Evolutionary conservation across 2,797 vertebrate genomes (phyloP), one percentile per base, ranked within the genome.

Genomic region (Orientallactaga sibirica): DNA sequence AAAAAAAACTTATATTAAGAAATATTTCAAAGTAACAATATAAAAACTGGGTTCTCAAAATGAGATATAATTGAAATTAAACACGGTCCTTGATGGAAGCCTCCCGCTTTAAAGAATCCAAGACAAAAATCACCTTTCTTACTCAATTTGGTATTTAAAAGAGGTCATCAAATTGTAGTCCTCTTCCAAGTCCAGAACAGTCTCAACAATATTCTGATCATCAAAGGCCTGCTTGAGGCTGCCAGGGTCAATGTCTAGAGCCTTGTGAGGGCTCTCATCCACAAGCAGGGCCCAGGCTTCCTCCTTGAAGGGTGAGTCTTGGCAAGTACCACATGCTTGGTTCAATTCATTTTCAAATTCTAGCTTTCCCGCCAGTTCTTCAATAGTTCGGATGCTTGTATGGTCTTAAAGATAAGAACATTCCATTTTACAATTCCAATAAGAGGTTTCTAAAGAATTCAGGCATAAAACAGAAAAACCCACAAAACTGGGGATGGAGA

Each of bases 161-260:
- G 96, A 95, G 67, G 88, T 94, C 96, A 97, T 90, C 68, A 95
- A 37, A 75, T 79, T 97, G 80, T 98, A 98, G 81, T 98, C 98
- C 73, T 98, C 98, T 87, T 98, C 98, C 91, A 98, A 83, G 78
- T 98, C 97, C 90, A 98, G 96, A 52, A 98, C 91, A 2, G 97
- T 98, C 94, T 98, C 97, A 4, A 98, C 91, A 7, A 98, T 95
- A 22, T 52, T 96, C 76, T 97, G 94, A 37, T 98, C 98, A 48
- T 97, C 96, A 3, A 97, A 94, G 79, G 95, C 94, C 90, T 91
- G 95, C 87, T 81, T 93, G 52, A 96, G 94, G 88, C 94, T 15
- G 0, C 91, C 19, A 0, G 91, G 67, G 48, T 89, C 88, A 1
- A 62, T 7, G 2, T 94, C 95, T 0, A 27, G 43, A 70, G 84